Conservation (phyloP, 2,888 invertebrate species). For the Norana najaformis region DNA sequence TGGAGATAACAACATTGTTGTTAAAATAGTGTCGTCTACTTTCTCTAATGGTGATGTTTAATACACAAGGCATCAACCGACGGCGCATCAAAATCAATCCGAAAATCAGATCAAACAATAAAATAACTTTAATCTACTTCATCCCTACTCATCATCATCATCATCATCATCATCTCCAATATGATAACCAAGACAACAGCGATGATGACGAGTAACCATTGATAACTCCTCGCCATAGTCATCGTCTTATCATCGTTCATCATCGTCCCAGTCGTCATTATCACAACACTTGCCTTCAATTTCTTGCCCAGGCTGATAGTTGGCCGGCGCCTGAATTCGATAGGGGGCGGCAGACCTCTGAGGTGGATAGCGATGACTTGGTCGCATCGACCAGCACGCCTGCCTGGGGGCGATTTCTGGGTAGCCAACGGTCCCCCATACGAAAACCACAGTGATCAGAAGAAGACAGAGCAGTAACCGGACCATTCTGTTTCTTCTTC, state of each 20-base stretch:
- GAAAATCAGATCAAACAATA: too few species aligned
- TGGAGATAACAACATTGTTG: too few species aligned
- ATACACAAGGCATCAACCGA: too few species aligned
- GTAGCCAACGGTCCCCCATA: neutral
- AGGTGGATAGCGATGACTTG: neutral
- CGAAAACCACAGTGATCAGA: neutral
- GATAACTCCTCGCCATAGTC: neutral
- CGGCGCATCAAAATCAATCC: too few species aligned
- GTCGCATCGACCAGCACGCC: neutral
- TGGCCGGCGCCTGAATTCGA: neutral
- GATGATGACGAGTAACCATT: too few species aligned
- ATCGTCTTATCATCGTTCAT: neutral
- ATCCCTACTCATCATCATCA: too few species aligned
- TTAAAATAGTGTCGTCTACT: too few species aligned
- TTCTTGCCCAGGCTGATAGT: neutral
- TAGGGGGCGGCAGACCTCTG: neutral
- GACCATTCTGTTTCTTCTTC: neutral
- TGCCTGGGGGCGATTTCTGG: neutral
- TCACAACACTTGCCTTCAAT: neutral
- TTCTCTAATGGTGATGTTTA: too few species aligned
- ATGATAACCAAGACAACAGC: too few species aligned
- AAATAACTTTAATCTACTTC: too few species aligned
- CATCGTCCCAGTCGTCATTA: too few species aligned
- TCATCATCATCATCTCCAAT: too few species aligned
- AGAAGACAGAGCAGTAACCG: neutral